Conservation (phyloP, 2,113 vertebrate genomes). For the Mesitornis unicolor region DNA sequence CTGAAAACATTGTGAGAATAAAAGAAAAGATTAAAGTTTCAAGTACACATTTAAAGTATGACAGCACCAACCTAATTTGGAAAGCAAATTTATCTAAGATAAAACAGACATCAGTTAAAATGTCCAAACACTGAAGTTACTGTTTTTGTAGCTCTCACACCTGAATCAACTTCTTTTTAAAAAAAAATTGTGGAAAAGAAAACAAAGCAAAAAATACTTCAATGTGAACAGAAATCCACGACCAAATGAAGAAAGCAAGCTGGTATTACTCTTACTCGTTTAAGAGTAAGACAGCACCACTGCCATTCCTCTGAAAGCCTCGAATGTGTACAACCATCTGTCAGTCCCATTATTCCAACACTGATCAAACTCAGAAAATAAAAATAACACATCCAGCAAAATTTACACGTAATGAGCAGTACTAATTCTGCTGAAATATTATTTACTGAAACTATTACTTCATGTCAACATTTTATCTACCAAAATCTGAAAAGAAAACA, state of each 20-base stretch:
- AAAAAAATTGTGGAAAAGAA: neutral
- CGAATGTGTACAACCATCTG: neutral
- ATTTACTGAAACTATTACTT: neutral
- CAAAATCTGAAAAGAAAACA: neutral
- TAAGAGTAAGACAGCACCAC: neutral
- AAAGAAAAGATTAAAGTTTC: neutral
- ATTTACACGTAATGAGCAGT: neutral
- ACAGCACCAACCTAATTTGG: neutral
- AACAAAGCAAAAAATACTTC: neutral
- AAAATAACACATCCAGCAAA: neutral
- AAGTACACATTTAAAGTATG: neutral
- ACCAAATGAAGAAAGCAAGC: neutral
- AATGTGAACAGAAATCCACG: neutral
- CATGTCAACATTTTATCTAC: neutral
- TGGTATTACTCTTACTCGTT: neutral
- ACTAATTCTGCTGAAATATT: neutral
- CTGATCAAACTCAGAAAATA: neutral
- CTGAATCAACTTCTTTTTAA: neutral
- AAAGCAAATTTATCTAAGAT: neutral
- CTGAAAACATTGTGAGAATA: constrained; percentile 64
- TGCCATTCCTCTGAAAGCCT: neutral
- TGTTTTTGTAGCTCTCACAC: neutral
- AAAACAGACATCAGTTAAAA: neutral
- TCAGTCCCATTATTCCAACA: neutral
- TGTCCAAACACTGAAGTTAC: neutral